Evolutionary conservation across 2,888 invertebrate species (phyloP), one percentile per base, ranked within the genome.

Genomic region (Anoplius nigerrimus): DNA sequence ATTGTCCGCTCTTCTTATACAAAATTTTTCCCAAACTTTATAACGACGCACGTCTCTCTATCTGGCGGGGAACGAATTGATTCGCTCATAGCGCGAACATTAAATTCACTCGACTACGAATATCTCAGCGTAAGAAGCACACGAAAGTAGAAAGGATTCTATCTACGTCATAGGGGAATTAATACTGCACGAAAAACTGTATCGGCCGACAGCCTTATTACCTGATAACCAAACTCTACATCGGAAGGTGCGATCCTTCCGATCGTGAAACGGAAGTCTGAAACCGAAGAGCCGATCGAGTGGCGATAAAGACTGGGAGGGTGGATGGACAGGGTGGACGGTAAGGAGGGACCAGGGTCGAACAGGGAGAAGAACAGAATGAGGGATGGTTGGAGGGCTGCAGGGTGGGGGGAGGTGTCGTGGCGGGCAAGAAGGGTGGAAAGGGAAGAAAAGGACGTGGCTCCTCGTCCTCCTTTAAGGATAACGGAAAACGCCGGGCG

Each of bases 401-500:
- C 13, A 24, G 54, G 0, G 16, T 4, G 5, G 24, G 34, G 0
- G 15, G 13, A 51, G 66, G 72, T 68, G 73, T 73, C 18, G 20
- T 4, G n/a, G 61, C 54, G 55, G 24, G 8, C 16, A 42, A 43
- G 16, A 27, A 15, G 27, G 21, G 55, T 21, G 21, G 55, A 42
- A 43, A 42, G 22, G 52, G 59, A 71, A 65, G 65, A 60, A 67
- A n/a, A 61, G 65, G 62, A 72, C 60, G 64, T 62, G 65, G 62
- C 60, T 69, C 51, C 66, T 75, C 74, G 71, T 78, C 67, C 73
- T 69, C 71, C 71, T 66, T 34, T 69, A 72, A 71, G 76, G 65
- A 75, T 68, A 69, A 75, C 64, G 72, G 77, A 72, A 75, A 79
- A 79, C 66, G 81, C 72, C 76, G 82, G 80, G 78, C 78, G 79